Percentiles rank a stretch among this genome's conserved stretches.
Conservation (phyloP, 2,113 vertebrate species). For the Fregetta grallaria region DNA sequence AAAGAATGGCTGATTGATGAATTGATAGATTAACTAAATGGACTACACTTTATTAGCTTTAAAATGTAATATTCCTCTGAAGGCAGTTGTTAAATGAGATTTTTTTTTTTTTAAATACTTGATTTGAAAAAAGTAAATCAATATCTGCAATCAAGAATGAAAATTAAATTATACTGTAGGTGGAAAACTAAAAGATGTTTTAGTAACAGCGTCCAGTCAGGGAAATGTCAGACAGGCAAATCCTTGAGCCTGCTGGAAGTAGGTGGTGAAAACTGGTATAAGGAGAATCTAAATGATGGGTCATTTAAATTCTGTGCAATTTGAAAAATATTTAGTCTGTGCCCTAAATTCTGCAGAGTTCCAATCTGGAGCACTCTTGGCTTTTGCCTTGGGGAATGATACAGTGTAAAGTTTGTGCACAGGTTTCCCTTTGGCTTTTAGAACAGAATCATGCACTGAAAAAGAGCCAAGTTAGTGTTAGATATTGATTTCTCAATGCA, state of each 20-base stretch:
- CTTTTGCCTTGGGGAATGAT: background rate
- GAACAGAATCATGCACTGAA: background rate
- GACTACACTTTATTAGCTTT: background rate
- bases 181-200: background rate
- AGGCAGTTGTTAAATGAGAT: background rate
- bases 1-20: background rate
- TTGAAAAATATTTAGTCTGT: constrained; percentile 20
- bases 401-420: background rate
- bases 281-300: background rate
- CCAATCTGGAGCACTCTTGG: background rate
- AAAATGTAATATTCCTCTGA: background rate
- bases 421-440: background rate
- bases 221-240: background rate
- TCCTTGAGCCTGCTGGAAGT: background rate
- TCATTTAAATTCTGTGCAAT: background rate
- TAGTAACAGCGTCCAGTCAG: background rate
- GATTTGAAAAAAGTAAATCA: background rate
- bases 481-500: constrained; percentile 22
- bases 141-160: background rate
- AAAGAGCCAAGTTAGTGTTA: background rate
- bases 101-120: background rate
- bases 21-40: background rate
- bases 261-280: background rate
- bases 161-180: background rate
- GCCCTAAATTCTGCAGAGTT: constrained; percentile 1